These are phyloP conservation scores for Drosophila merina DNA, from an alignment of 2,888 invertebrate species.

Conservation along the genomic window DNA sequence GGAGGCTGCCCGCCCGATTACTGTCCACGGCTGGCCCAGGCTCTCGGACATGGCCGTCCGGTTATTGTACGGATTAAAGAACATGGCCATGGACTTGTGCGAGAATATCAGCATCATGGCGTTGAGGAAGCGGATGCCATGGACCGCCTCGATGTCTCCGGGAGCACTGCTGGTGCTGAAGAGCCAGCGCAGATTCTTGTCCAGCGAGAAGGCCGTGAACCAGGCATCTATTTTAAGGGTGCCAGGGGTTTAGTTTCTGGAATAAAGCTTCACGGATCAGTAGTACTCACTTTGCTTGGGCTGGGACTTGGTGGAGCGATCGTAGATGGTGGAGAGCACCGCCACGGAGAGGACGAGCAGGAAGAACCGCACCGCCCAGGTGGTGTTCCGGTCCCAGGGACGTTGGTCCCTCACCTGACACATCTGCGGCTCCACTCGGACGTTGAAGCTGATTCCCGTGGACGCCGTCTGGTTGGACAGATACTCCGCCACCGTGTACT, in stretches of 20 bases:
- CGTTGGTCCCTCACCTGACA: slow-evolving; percentile 85
- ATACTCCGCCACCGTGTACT: slow-evolving; percentile 85
- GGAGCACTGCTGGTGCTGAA: slow-evolving; percentile 84
- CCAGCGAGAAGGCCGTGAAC: slow-evolving; percentile 87
- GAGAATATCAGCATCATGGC: slow-evolving; percentile 87
- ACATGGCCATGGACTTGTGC: slow-evolving; percentile 90
- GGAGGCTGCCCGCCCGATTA: slow-evolving; percentile 88
- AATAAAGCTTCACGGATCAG: slow-evolving; percentile 8
- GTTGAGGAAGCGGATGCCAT: slow-evolving; percentile 88
- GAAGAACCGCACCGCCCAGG: slow-evolving; percentile 85
- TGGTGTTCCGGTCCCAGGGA: slow-evolving; percentile 84
- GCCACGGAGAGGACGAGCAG: slow-evolving; percentile 82
- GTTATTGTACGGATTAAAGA: slow-evolving; percentile 88
- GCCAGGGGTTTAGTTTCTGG: background rate
- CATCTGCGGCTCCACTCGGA: slow-evolving; percentile 87
- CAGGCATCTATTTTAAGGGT: slow-evolving; percentile 83
- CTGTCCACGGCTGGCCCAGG: slow-evolving; percentile 87
- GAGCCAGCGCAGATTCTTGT: slow-evolving; percentile 86
- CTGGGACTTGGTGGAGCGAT: slow-evolving; percentile 69
- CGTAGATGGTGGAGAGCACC: slow-evolving; percentile 81
- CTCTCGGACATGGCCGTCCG: slow-evolving; percentile 88
- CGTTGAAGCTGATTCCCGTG: slow-evolving; percentile 86
- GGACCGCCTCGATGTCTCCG: slow-evolving; percentile 87
- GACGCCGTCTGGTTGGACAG: slow-evolving; percentile 84
- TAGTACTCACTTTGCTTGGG: slow-evolving; percentile 75